Conservation (phyloP, 2,888 invertebrate species). For the Laothoe populi region DNA sequence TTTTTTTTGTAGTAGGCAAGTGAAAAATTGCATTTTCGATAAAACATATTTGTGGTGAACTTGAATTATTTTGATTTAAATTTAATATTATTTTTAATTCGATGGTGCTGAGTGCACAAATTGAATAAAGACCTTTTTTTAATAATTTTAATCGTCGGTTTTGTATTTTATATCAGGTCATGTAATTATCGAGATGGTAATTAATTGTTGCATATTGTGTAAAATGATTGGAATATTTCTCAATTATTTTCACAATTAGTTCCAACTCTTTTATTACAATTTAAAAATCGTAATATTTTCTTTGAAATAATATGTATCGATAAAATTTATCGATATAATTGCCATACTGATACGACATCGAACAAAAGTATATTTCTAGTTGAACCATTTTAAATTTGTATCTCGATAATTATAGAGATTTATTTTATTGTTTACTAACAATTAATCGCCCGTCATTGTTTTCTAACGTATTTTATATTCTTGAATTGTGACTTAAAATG, state of each 20-base stretch:
- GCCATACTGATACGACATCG: too few relatives aligned
- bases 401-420: constrained; percentile 10
- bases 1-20: constrained; percentile 27
- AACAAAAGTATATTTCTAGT: too few relatives aligned
- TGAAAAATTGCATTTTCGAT: constrained; percentile 12
- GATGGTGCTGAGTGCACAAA: constrained; percentile 34
- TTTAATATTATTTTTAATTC: constrained; percentile 1
- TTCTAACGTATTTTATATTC: constrained; percentile 23
- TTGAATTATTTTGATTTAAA: constrained; percentile 4
- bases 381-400: not conserved
- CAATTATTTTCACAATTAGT: too few relatives aligned
- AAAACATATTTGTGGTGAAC: not conserved
- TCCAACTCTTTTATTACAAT: not conserved
- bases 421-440: constrained; percentile 28
- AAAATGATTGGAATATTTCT: too few relatives aligned
- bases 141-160: constrained; percentile 30
- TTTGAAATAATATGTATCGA: not conserved
- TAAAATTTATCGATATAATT: not conserved
- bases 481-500: constrained; percentile 22
- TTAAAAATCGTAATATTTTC: too few relatives aligned
- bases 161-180: constrained; percentile 23
- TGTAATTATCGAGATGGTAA: constrained; percentile 21
- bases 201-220: too few relatives aligned
- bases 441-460: constrained; percentile 18
- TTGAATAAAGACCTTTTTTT: constrained; percentile 43